A percentile compares a stretch with the other conserved stretches of the same genome.
Evolutionary conservation across 2,797 vertebrate species (phyloP).

Genomic region (Pristis pectinata): DNA sequence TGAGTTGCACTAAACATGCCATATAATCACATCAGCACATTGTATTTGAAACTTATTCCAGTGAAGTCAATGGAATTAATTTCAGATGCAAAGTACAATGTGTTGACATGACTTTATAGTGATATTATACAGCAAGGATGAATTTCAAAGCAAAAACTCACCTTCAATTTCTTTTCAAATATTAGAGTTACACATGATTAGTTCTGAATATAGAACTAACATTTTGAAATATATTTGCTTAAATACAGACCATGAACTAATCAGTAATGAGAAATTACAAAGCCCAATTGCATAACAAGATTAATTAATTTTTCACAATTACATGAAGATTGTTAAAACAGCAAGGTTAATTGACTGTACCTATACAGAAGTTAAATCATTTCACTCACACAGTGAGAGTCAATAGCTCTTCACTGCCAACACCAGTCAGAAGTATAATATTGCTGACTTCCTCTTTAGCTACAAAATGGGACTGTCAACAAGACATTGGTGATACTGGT

Average conservation of each 20-base stretch:
- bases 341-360: slow-evolving; percentile 6
- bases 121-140: too few relatives aligned
- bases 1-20: too few relatives aligned
- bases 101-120: too few relatives aligned
- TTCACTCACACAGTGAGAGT: neutral
- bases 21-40: too few relatives aligned
- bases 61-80: too few relatives aligned
- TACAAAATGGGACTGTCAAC: neutral
- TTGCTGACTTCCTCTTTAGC: neutral
- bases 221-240: slow-evolving; percentile 12
- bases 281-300: neutral
- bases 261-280: neutral
- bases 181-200: neutral
- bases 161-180: neutral
- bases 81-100: too few relatives aligned
- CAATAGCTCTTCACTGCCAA: neutral
- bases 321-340: neutral
- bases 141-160: neutral
- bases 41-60: too few relatives aligned
- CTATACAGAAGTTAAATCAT: neutral
- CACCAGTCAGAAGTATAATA: neutral
- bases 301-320: slow-evolving; percentile 30
- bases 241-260: neutral
- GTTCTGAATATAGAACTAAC: neutral
- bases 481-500: too few relatives aligned